Conservation (phyloP, 1,140 invertebrate genomes). For the Ladona fulva region DNA sequence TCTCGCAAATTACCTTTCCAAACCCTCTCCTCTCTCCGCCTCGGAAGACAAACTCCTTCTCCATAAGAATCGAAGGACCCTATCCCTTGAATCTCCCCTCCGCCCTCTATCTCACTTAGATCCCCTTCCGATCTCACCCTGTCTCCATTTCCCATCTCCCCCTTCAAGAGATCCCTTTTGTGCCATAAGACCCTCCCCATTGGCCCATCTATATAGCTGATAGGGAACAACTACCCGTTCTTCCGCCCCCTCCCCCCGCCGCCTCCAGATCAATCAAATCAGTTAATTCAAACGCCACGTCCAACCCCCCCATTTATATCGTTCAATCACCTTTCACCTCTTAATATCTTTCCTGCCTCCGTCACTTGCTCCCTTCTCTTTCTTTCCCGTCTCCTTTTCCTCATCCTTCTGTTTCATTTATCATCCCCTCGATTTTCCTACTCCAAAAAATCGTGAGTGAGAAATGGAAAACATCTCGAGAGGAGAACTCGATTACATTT, state of each 20-base stretch:
- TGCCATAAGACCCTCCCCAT: background rate
- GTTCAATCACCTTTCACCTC: constrained; percentile 8
- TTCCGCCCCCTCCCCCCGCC: background rate
- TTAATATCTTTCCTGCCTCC: background rate
- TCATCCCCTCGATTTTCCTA: background rate
- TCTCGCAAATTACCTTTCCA: background rate
- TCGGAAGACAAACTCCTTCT: background rate
- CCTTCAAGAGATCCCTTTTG: background rate
- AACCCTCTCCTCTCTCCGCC: background rate
- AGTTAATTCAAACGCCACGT: constrained; percentile 1
- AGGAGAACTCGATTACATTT: too few species aligned
- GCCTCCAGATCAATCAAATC: background rate
- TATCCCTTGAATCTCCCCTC: background rate
- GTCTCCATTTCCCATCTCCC: background rate
- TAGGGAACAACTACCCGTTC: background rate
- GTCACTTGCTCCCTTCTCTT: background rate
- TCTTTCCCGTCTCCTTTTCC: background rate
- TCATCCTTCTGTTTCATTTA: background rate
- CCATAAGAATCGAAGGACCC: background rate
- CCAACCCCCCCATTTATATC: background rate
- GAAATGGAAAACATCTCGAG: too few species aligned
- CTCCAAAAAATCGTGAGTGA: too few species aligned
- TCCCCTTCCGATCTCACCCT: background rate
- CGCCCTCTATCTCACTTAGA: background rate
- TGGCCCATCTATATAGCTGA: background rate